Percentiles rank a stretch among this genome's conserved stretches.
phyloP scores from a whole-genome alignment of 2,113 vertebrate species.

The Paedocypris sp. region DNA sequence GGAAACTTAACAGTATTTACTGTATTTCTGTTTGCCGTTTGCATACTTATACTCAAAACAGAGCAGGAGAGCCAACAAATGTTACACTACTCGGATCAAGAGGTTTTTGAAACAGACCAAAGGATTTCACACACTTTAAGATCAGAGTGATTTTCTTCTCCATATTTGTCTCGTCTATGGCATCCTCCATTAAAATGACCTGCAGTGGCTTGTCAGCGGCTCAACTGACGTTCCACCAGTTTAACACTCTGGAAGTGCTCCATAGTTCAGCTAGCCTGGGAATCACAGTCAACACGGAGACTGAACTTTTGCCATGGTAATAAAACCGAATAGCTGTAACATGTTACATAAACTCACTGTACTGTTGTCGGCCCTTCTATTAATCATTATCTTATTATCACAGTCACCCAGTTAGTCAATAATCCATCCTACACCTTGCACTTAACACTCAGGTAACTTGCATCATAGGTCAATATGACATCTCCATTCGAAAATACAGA shows the following conservation, averaged over 20 bases:
- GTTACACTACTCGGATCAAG: too few species aligned
- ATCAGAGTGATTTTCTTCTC: background rate
- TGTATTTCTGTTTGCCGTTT: too few species aligned
- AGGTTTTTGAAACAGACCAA: too few species aligned
- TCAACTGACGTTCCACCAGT: background rate
- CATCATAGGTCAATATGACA: background rate
- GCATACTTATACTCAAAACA: too few species aligned
- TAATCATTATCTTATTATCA: background rate
- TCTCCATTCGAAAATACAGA: too few species aligned
- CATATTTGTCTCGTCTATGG: constrained; percentile 22
- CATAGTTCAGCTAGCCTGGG: background rate
- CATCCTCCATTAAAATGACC: constrained; percentile 17
- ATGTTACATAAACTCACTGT: background rate
- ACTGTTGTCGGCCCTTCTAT: background rate
- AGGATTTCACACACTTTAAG: background rate
- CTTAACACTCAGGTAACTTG: background rate
- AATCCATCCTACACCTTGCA: background rate
- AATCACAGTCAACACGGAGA: background rate
- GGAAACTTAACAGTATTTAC: too few species aligned
- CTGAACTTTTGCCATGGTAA: background rate
- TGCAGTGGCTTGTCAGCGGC: background rate
- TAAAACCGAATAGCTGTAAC: background rate
- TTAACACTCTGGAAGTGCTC: background rate
- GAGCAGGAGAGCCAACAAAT: too few species aligned
- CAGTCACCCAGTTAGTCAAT: background rate